Base-by-base conservation (phyloP, 2,888 invertebrate species). In the Cryptus armator region DNA sequence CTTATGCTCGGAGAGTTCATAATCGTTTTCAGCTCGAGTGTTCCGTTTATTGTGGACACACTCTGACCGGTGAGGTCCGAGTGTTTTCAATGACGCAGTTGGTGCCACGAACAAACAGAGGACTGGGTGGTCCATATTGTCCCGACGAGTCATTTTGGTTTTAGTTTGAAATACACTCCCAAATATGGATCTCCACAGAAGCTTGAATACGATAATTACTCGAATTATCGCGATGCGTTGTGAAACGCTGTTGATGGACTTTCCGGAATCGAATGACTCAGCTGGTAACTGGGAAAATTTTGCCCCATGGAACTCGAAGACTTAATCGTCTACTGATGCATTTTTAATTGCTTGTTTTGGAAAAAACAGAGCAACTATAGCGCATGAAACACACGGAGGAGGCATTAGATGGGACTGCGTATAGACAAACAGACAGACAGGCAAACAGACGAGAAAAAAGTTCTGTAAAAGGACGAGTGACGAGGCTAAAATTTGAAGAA, bases 261-360 rank as follows among this genome's bases (percentile, higher is more conserved):
- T 2, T 32, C 7, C 16, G 12, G 12, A 32, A 70, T 70, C 62
- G 14, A 56, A 64, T 75, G 83, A 66, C 59, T 29, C 64, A 43
- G 37, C 51, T n/a, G 43, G 62, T 14, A 16, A 12, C n/a, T 19
- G 16, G 19, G 0, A 19, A 62, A 24, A 32, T 29, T 56, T 66
- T 74, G 37, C 43, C 9, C 62, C 29, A 29, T 46, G 19, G n/a
- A 72, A 68, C 48, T 51, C 44, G 44, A 70, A 14, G 56, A 67
- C 76, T 76, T 66, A 76, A 76, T 80, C 66, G 79, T n/a, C 43
- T 37, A 12, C 66, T 76, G 76, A 80, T 80, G 79, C 53, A 51
- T 66, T 71, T 80, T 75, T 82, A 80, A 85, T 82, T 76, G 82
- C 79, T 85, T 85, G 79, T 85, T 85, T 80, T 71, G 78, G 56